These are phyloP conservation scores for Ormyrus thymus DNA, from an alignment of 2,888 invertebrate species.

Conservation along the genomic window DNA sequence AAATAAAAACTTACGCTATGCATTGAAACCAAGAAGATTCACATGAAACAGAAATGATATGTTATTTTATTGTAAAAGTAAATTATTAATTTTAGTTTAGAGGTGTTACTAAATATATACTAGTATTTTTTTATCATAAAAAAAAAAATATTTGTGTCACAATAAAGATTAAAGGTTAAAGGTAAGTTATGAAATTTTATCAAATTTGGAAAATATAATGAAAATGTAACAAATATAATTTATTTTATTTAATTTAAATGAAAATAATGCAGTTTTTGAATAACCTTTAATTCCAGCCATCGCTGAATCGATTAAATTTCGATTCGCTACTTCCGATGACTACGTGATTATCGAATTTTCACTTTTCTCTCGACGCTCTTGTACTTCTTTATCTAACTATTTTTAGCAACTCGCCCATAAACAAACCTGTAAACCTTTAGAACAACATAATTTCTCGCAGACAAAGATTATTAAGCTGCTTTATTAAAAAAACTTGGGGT, in stretches of 20 bases:
- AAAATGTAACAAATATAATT: too few species aligned
- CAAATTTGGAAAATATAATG: too few species aligned
- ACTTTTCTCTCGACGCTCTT: constrained; percentile 15
- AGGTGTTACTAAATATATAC: too few species aligned
- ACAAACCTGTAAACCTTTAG: constrained; percentile 23
- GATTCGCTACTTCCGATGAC: constrained; percentile 29
- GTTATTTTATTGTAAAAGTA: neutral
- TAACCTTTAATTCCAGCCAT: constrained; percentile 74
- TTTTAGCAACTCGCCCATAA: constrained; percentile 20
- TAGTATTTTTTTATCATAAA: neutral
- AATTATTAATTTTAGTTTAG: too few species aligned
- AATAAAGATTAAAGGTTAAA: constrained; percentile 28
- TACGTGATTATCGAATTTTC: constrained; percentile 32
- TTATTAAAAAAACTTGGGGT: neutral
- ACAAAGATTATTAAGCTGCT: too few species aligned
- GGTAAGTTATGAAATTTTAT: neutral
- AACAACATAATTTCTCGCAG: too few species aligned
- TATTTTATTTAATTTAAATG: neutral
- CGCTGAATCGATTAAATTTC: constrained; percentile 50
- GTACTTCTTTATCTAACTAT: neutral
- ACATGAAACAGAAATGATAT: constrained; percentile 63
- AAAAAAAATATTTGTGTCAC: constrained; percentile 4
- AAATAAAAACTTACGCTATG: constrained; percentile 63
- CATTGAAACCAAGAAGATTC: constrained; percentile 15
- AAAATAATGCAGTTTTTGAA: constrained; percentile 8